Conservation (phyloP, 2,797 vertebrate species). For the Cyclura pinguis region DNA sequence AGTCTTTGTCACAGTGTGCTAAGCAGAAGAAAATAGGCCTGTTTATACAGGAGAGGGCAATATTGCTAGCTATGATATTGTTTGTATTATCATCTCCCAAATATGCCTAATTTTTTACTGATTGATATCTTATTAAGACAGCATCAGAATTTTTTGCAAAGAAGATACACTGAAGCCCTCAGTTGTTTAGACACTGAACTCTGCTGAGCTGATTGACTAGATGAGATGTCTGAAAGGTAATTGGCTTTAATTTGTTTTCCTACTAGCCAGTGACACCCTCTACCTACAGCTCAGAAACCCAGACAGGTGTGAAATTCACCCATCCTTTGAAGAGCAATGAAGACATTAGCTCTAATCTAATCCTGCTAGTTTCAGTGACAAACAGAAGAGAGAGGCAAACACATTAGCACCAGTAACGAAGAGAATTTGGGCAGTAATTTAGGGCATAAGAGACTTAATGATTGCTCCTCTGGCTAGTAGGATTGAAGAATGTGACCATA, state of each 20-base stretch:
- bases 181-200: neutral
- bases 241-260: conserved; percentile 14
- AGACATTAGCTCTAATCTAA: conserved; percentile 25
- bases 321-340: conserved; percentile 19
- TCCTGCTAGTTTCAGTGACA: conserved; percentile 6
- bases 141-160: neutral
- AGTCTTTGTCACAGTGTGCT: neutral
- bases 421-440: conserved; percentile 10
- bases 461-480: neutral
- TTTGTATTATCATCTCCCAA: neutral
- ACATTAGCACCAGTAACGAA: conserved; percentile 17
- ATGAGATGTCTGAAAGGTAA: neutral
- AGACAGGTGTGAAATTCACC: conserved; percentile 29
- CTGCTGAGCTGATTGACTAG: neutral
- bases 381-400: conserved; percentile 22
- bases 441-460: conserved; percentile 1
- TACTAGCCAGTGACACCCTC: neutral
- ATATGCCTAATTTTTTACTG: neutral
- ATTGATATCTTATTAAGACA: neutral
- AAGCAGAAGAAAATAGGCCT: neutral
- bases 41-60: neutral
- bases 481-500: neutral
- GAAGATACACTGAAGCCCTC: neutral
- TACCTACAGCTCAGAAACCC: neutral
- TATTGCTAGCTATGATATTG: neutral